Evolutionary conservation across 1,140 invertebrate species (phyloP), one percentile per base, ranked within the genome.

Genomic region (Platyscapa corneri): DNA sequence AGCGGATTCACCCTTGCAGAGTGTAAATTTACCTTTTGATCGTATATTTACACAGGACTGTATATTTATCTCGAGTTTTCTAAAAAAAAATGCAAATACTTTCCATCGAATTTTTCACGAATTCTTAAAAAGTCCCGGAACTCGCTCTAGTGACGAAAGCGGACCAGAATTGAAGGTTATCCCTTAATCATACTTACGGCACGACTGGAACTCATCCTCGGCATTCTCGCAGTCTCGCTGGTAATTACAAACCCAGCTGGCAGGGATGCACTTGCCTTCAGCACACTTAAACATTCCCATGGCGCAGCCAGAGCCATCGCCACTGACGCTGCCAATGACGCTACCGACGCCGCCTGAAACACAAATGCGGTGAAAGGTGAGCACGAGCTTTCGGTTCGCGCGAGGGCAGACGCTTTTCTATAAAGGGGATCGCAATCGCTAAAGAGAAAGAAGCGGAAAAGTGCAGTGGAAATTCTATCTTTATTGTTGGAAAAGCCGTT

Each of bases 191-290:
- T 94, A 97, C 97, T 97, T 95, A 98, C 97, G 95, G 93, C 97
- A 98, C 30, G 95, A 95, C 89, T 97, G 97, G 92, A 96, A 96
- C 92, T 99, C 98, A 91, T 99, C 98, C 92, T 97, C 97, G 53
- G 96, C 97, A 89, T 96, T 97, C 82, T 96, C 96, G 93, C 98
- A 98, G 94, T 98, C 97, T 90, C 95, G 95, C 89, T 97, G 97
- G 90, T 97, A 97, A 94, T 98, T 98, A 94, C 98, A 99, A 83
- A 97, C 96, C 95, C 95, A 96, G 72, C 96, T 92, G 85, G 95
- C 93, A 3, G 96, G 96, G 90, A 98, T 98, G 93, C 97, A 98
- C 91, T 96, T 97, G 87, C 97, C 97, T 91, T 97, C 96, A 74
- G 95, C 95, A 93, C 97, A 97, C 88, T 94, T 94, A 94, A 97